Percentiles rank a stretch among this genome's conserved stretches.
These are phyloP conservation scores for Drosophila carrolli DNA, from an alignment of 1,140 invertebrate species.

Conservation along the genomic window DNA sequence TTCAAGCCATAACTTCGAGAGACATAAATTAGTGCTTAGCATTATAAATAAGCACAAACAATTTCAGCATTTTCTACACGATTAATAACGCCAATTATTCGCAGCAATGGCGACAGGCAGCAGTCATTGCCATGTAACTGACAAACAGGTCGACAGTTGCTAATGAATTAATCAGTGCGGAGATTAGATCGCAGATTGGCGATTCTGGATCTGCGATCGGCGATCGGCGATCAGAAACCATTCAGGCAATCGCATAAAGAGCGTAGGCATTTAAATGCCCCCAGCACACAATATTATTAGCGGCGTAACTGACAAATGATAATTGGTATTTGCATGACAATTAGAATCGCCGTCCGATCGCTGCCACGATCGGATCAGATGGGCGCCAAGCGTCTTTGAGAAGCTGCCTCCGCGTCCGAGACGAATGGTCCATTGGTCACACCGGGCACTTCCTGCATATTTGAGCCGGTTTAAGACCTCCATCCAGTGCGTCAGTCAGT, in stretches of 20 bases:
- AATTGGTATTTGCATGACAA: constrained; percentile 80
- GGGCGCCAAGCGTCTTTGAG: constrained; percentile 72
- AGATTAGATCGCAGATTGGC: constrained; percentile 38
- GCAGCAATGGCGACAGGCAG: constrained; percentile 12
- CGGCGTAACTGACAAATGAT: constrained; percentile 75
- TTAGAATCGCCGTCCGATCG: constrained; percentile 53
- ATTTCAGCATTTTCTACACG: constrained; percentile 62
- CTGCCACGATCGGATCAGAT: constrained; percentile 26
- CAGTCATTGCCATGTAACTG: constrained; percentile 52
- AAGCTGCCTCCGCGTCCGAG: constrained; percentile 52
- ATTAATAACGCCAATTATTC: constrained; percentile 68
- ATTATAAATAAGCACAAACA: constrained; percentile 56
- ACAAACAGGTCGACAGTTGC: constrained; percentile 73
- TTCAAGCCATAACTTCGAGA: constrained; percentile 35
- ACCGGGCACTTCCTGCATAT: constrained; percentile 72
- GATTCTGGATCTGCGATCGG: constrained; percentile 31
- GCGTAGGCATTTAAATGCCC: constrained; percentile 66
- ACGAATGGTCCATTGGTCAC: constrained; percentile 61
- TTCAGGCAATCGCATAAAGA: constrained; percentile 43
- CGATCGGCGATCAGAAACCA: constrained; percentile 49
- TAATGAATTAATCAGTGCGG: constrained; percentile 74
- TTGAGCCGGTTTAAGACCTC: constrained; percentile 41
- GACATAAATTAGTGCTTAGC: constrained; percentile 65
- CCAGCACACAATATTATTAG: constrained; percentile 49
- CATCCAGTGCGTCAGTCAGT: background rate